A percentile compares a stretch with the other conserved stretches of the same genome.
Conservation (phyloP, 2,888 invertebrate species). For the Drosophila fulvimacula region DNA sequence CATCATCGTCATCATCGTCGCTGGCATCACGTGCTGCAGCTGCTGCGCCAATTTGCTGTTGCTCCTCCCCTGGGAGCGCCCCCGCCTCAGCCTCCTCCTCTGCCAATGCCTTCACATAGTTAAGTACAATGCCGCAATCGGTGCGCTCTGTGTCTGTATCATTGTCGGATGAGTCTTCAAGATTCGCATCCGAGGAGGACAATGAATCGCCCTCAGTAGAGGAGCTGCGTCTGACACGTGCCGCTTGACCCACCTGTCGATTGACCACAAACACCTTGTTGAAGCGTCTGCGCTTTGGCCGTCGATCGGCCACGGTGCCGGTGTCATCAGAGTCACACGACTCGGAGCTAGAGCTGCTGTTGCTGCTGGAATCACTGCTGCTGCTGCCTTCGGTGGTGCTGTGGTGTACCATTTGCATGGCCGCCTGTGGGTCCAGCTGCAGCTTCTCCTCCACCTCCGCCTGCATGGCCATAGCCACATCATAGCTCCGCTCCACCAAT, state of each 20-base stretch:
- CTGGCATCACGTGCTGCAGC: conserved; percentile 54
- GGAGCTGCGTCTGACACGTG: conserved; percentile 83
- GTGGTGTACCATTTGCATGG: conserved; percentile 50
- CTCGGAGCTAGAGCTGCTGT: conserved; percentile 83
- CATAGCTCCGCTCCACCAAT: conserved; percentile 80
- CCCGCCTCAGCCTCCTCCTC: conserved; percentile 45
- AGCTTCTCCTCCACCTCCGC: conserved; percentile 3
- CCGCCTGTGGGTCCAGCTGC: neutral
- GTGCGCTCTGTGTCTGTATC: conserved; percentile 86
- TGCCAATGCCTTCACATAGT: conserved; percentile 80
- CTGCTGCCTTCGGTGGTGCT: conserved; percentile 60
- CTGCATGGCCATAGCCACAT: conserved; percentile 70
- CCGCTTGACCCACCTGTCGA: conserved; percentile 81
- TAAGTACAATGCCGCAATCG: conserved; percentile 85
- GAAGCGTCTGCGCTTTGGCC: conserved; percentile 86
- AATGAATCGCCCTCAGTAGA: conserved; percentile 87
- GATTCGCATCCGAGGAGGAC: conserved; percentile 86
- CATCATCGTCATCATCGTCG: conserved; percentile 64
- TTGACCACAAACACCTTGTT: conserved; percentile 90
- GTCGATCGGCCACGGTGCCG: conserved; percentile 86
- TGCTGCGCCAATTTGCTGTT: neutral
- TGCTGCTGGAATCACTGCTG: conserved; percentile 80
- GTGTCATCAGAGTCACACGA: conserved; percentile 86
- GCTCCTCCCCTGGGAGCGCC: conserved; percentile 17
- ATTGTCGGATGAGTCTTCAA: conserved; percentile 88